Evolutionary conservation across 2,888 invertebrate species (phyloP).

Genomic region (Carabus problematicus): DNA sequence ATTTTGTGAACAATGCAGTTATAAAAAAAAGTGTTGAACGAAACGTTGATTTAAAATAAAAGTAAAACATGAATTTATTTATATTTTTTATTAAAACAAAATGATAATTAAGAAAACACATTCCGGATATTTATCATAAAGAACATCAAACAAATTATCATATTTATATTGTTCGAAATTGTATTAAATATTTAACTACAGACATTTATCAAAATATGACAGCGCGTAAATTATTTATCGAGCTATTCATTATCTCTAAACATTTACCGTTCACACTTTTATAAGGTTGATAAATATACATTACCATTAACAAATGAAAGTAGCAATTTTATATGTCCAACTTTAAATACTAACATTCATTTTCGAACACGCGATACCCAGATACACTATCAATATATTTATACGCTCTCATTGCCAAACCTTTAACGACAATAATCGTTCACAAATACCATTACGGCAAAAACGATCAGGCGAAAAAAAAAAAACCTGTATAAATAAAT

Average conservation of each 20-base stretch:
- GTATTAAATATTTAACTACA: not conserved
- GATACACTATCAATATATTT: too few relatives aligned
- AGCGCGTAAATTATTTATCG: not conserved
- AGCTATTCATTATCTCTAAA: not conserved
- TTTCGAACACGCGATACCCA: too few relatives aligned
- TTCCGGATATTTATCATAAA: not conserved
- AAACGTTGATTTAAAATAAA: too few relatives aligned
- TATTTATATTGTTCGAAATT: not conserved
- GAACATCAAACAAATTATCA: not conserved
- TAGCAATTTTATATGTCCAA: too few relatives aligned
- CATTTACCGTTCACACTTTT: not conserved
- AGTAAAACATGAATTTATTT: conserved; percentile 5
- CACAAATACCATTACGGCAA: too few relatives aligned
- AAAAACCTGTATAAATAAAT: not conserved
- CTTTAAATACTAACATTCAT: too few relatives aligned
- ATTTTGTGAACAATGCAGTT: not conserved
- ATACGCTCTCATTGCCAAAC: too few relatives aligned
- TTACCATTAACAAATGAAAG: too few relatives aligned
- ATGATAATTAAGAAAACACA: not conserved
- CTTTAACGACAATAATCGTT: too few relatives aligned
- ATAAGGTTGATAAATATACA: not conserved
- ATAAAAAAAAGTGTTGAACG: not conserved
- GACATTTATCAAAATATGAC: not conserved
- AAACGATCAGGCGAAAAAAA: not conserved
- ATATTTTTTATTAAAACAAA: not conserved